Base-by-base conservation (phyloP, 2,888 invertebrate genomes). In the Athetis lepigone region DNA sequence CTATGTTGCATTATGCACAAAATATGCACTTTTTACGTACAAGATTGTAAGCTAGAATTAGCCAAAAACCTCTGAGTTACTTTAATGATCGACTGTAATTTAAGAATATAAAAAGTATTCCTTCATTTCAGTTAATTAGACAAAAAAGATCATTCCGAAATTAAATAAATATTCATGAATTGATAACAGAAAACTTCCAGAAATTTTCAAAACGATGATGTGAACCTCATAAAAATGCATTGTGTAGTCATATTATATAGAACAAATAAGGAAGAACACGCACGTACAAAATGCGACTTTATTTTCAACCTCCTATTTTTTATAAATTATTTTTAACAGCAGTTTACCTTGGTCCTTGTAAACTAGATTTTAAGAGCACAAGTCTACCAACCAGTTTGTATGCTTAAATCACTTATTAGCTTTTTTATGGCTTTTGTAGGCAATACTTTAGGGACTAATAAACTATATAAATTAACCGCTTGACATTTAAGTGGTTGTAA, bases 341-440 rank as follows among this genome's bases (percentile, higher is more conserved):
- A 6, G 56, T 58, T 33, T 18, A 25, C 33, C 21, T 39, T 52
- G 13, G 3, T 27, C 29, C 9, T 23, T 6, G 25, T 36, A 36
- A 49, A 23, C 33, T 36, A 49, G 36, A 49, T 49, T 8, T 33
- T 13, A 49, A 21, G 7, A 33, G 7, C 25, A 45, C 16, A 27
- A 25, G 23, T 11, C 16, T 21, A 29, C n/a, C 39, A 58, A 57
- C 40, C 40, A 40, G 23, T 57, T 58, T 40, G 16, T 6, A 29
- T 23, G 23, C 33, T 18, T 23, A 18, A 16, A 8, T 37, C 37
- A 37, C 8, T 37, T 16, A 56, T 55, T 13, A 33, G 11, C 13
- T 11, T 13, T 33, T 33, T 33, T 33, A 13, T 13, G 2, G 2
- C 11, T 29, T 29, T 29, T 33, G n/a, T 33, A 2, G 33, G 33